Evolutionary conservation across 2,797 vertebrate species (phyloP).

Genomic region (Coregonus suidteri): DNA sequence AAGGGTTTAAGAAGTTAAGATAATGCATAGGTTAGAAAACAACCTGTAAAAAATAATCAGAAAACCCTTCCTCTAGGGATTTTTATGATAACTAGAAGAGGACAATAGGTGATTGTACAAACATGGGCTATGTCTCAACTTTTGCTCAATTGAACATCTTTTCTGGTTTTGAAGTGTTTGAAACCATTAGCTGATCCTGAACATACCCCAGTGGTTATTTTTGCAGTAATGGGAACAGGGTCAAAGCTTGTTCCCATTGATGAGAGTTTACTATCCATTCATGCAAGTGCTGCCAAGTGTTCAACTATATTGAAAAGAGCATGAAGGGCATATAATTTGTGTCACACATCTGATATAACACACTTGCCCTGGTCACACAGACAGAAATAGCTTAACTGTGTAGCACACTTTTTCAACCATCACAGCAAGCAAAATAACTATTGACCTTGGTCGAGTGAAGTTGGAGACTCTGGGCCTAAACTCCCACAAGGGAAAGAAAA

Average conservation of each 20-base stretch:
- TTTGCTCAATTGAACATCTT: too few species aligned
- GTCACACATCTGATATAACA: background rate
- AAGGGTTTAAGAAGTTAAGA: background rate
- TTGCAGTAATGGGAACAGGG: background rate
- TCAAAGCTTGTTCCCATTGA: too few species aligned
- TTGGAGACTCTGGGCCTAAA: background rate
- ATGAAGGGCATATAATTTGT: background rate
- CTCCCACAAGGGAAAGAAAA: background rate
- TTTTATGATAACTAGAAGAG: background rate
- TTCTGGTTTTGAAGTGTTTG: background rate
- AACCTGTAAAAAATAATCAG: background rate
- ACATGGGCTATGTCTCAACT: background rate
- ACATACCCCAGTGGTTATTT: background rate
- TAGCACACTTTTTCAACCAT: background rate
- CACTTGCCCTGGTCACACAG: background rate
- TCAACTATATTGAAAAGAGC: background rate
- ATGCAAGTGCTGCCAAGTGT: too few species aligned
- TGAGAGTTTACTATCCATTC: too few species aligned
- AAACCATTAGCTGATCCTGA: background rate
- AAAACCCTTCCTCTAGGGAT: background rate
- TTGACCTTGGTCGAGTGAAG: background rate
- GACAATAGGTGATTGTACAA: background rate
- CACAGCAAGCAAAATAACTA: background rate
- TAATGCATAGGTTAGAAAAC: background rate
- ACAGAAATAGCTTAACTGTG: background rate